Conservation (phyloP, 2,113 vertebrate genomes). For the Ibidorhyncha struthersii region DNA sequence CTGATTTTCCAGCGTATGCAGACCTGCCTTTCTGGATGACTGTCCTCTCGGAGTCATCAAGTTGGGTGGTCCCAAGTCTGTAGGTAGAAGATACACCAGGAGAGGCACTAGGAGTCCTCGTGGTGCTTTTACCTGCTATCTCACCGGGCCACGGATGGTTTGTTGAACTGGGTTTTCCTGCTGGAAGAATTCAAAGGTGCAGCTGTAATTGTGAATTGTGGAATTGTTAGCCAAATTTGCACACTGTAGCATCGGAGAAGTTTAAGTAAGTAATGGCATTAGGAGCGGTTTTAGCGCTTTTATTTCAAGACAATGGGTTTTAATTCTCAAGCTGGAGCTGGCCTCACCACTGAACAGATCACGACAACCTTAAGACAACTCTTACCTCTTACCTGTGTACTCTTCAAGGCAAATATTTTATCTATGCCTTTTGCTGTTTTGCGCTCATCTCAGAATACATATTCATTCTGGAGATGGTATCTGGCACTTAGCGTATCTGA, state of each 20-base stretch:
- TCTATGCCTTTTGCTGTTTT: neutral
- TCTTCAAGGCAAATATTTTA: neutral
- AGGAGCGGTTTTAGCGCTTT: neutral
- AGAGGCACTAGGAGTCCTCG: neutral
- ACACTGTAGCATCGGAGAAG: neutral
- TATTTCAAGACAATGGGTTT: neutral
- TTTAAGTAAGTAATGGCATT: neutral
- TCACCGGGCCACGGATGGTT: neutral
- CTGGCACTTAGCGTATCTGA: slow-evolving; percentile 17
- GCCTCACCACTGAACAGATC: neutral
- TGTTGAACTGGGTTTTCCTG: neutral
- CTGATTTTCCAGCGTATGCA: neutral
- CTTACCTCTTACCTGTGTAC: neutral
- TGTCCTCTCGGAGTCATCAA: neutral
- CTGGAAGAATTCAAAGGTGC: neutral
- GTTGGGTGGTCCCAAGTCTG: neutral
- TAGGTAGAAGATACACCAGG: neutral
- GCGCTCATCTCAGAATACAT: neutral
- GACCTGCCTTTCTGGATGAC: neutral
- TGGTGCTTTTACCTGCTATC: neutral
- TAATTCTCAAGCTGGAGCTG: neutral
- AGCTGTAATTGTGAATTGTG: neutral
- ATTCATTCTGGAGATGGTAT: neutral
- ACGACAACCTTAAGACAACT: neutral
- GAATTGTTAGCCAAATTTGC: neutral